Base-by-base conservation (phyloP, 2,113 vertebrate genomes). In the Microcebus murinus region DNA sequence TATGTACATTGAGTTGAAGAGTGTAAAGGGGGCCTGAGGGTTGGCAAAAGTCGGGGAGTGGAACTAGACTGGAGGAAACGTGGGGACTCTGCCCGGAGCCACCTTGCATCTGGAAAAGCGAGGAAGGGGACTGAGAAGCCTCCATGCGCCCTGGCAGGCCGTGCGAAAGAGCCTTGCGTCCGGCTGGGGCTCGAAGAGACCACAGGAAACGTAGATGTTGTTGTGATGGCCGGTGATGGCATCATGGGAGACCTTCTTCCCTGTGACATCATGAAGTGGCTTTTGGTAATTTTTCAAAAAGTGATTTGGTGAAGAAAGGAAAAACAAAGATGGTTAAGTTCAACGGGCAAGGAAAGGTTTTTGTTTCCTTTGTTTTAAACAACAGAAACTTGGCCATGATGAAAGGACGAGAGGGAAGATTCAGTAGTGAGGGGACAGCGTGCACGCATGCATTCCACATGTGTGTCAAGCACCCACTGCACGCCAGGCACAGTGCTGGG, bases 351-450 rank as follows among this genome's bases (percentile, higher is more conserved):
- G 39, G 27, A 42, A 48, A 68, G 21, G 12, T 39, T 73, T 91
- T 68, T 70, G 36, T 80, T 81, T 80, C 5, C 20, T 94, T 94
- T 48, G 21, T 88, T 92, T 79, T 84, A 29, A 84, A 91, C 36
- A 31, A 27, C 39, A 84, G 77, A 84, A 8, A 4, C 34, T 52
- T 27, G 34, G 67, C n/a, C 8, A 8, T 52, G 11, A 67, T 36
- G 67, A 17, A 39, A 31, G 48, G 17, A 36, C 6, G 9, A 67
- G 21, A 48, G 18, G 55, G 23, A 39, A 74, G 31, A 73, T 21
- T 36, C 1, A 0, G 31, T 29, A 18, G 11, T 11, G 2, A 67
- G 31, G 29, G 27, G 5, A 5, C 42, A 5, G 42, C 4, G 6
- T 1, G 42, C 13, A 11, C 48, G 52, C 36, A 45, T 36, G 80